phyloP scores from a whole-genome alignment of 2,888 invertebrate genomes.

The Scaptomyza cyrtandrae region DNA sequence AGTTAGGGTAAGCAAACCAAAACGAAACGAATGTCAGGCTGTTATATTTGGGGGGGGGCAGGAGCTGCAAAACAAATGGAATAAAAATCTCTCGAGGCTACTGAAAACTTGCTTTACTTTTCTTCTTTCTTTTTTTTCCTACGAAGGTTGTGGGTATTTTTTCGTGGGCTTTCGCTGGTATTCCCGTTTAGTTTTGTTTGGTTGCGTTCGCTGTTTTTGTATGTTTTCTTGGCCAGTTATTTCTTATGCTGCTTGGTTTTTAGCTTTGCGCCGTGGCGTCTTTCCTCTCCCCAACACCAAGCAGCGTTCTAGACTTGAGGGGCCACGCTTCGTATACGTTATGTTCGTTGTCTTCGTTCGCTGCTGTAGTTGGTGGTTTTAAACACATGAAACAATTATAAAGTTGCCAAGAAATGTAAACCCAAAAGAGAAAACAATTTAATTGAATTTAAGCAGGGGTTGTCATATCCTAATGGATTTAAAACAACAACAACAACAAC shows the following conservation, averaged over 20 bases:
- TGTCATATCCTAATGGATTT: constrained; percentile 80
- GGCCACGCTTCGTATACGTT: constrained; percentile 28
- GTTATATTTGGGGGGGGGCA: not conserved
- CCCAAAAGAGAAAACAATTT: constrained; percentile 78
- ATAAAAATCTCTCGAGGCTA: constrained; percentile 75
- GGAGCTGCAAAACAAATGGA: constrained; percentile 40
- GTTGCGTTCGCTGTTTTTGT: constrained; percentile 12
- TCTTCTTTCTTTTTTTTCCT: not conserved
- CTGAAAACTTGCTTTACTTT: constrained; percentile 67
- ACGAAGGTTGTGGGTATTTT: too few relatives aligned
- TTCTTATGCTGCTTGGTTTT: constrained; percentile 75
- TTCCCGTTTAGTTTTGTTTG: constrained; percentile 29
- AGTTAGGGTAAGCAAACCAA: constrained; percentile 39
- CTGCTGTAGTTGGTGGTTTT: constrained; percentile 67
- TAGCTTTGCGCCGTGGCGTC: constrained; percentile 69
- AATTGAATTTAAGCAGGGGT: constrained; percentile 80
- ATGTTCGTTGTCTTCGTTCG: constrained; percentile 11
- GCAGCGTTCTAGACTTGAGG: constrained; percentile 21
- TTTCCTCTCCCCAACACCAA: constrained; percentile 22
- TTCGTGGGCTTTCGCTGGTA: constrained; percentile 28
- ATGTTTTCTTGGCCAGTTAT: constrained; percentile 69
- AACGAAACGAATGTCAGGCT: constrained; percentile 42
- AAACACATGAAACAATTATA: constrained; percentile 80
- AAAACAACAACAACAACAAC: constrained; percentile 63
- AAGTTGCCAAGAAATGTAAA: constrained; percentile 78